Conservation (phyloP, 1,140 invertebrate genomes). For the Megathymus violae region DNA sequence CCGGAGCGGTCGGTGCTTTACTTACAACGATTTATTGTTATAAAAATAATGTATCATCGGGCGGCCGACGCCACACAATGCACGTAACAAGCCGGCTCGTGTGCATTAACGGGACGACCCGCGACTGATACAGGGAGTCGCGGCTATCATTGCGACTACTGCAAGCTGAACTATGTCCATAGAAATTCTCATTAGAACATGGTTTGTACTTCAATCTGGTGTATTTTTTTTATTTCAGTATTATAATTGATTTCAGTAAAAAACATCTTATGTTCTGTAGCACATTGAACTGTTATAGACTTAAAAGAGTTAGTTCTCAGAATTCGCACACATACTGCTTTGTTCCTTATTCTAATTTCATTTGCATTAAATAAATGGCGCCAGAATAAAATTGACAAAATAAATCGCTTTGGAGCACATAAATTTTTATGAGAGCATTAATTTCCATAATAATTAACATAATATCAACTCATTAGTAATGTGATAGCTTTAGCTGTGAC, state of each 20-base stretch:
- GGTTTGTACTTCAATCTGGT: too few species aligned
- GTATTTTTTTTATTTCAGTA: neutral
- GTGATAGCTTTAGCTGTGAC: slow-evolving; percentile 43
- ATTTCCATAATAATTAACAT: neutral
- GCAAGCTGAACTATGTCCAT: slow-evolving; percentile 3
- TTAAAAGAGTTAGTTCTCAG: too few species aligned
- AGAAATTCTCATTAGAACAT: too few species aligned
- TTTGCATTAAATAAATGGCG: neutral
- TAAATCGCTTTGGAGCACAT: neutral
- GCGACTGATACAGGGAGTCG: slow-evolving; percentile 21
- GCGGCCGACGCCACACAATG: slow-evolving; percentile 64
- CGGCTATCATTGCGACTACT: slow-evolving; percentile 15
- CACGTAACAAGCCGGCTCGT: slow-evolving; percentile 70
- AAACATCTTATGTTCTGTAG: neutral
- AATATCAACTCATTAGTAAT: neutral
- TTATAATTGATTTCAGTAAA: neutral
- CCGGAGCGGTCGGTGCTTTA: slow-evolving; percentile 73
- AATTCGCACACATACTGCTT: too few species aligned
- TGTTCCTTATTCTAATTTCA: too few species aligned
- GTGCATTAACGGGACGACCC: slow-evolving; percentile 60
- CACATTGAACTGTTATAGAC: too few species aligned
- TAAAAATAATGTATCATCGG: slow-evolving; percentile 83
- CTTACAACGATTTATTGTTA: slow-evolving; percentile 81
- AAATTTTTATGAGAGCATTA: neutral
- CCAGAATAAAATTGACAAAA: neutral